Evolutionary conservation across 2,113 vertebrate species (phyloP).

Genomic region (Oxygymnocypris stewartii): DNA sequence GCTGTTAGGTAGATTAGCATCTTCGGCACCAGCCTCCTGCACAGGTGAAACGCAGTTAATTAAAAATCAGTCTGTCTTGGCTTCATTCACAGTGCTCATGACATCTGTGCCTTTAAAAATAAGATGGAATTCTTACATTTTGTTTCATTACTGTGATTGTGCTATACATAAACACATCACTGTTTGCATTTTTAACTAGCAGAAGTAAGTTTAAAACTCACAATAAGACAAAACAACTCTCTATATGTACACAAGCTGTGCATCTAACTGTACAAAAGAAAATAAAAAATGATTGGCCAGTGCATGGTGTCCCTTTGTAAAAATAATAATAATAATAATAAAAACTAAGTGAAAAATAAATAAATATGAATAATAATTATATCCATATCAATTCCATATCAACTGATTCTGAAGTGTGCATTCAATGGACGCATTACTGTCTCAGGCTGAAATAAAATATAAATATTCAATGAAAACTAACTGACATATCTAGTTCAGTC

Average conservation of each 20-base stretch:
- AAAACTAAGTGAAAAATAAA: too few relatives aligned
- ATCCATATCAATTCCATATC: too few relatives aligned
- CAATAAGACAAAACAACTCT: neutral
- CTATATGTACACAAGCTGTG: too few relatives aligned
- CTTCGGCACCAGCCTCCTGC: neutral
- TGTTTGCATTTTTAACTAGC: neutral
- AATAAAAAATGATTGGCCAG: too few relatives aligned
- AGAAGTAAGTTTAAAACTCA: neutral
- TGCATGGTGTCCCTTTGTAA: too few relatives aligned
- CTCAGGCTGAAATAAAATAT: too few relatives aligned
- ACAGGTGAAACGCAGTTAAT: conserved; percentile 36
- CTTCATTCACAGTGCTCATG: neutral
- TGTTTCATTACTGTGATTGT: neutral
- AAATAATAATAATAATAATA: too few relatives aligned
- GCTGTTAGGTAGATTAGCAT: conserved; percentile 24
- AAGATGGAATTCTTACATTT: neutral
- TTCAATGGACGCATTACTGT: too few relatives aligned
- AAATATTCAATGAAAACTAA: too few relatives aligned
- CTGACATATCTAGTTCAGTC: neutral
- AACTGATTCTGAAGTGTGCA: too few relatives aligned
- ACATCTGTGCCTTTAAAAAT: neutral
- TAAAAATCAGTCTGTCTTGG: conserved; percentile 17
- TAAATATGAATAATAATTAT: too few relatives aligned
- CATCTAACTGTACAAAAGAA: too few relatives aligned
- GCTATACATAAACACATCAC: neutral